These are phyloP conservation scores for Gadopsis bispinosus DNA, from an alignment of 2,797 vertebrate species.

Conservation along the genomic window DNA sequence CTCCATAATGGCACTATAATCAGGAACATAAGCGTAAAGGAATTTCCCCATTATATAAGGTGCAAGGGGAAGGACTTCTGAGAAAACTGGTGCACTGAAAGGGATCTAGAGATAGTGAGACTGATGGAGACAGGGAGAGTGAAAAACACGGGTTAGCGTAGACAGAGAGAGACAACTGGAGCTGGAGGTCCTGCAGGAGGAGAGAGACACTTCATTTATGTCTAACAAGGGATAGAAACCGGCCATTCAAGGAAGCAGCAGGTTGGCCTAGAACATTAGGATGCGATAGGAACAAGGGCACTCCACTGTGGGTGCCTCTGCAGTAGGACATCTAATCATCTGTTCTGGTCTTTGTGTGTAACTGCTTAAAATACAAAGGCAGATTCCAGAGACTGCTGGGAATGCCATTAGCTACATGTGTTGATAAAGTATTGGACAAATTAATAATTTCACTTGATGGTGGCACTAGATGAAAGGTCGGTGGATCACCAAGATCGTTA, in stretches of 20 bases:
- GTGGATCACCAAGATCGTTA: not conserved
- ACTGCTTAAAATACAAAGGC: not conserved
- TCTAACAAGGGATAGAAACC: slow-evolving; percentile 14
- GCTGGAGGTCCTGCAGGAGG: slow-evolving; percentile 19
- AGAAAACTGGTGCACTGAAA: slow-evolving; percentile 52
- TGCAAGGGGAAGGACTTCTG: slow-evolving; percentile 55
- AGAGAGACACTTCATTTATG: not conserved
- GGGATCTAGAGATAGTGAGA: slow-evolving; percentile 60
- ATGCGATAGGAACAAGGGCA: not conserved
- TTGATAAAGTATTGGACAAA: not conserved
- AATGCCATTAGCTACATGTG: no score
- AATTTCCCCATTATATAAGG: slow-evolving; percentile 79
- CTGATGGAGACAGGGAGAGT: slow-evolving; percentile 45
- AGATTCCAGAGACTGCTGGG: not conserved
- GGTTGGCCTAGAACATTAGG: not conserved
- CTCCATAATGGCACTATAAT: slow-evolving; percentile 58
- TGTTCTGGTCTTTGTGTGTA: not conserved
- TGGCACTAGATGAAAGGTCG: not conserved
- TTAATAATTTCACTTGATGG: not conserved
- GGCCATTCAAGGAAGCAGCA: not conserved
- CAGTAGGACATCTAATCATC: slow-evolving; percentile 13
- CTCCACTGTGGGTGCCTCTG: not conserved
- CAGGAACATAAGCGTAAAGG: slow-evolving; percentile 74
- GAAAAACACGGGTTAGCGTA: slow-evolving; percentile 17
- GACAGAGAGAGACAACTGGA: slow-evolving; percentile 14